Percentiles rank a stretch among this genome's conserved stretches.
Conservation (phyloP, 2,797 vertebrate species). For the Sphenopsis melanotis region DNA sequence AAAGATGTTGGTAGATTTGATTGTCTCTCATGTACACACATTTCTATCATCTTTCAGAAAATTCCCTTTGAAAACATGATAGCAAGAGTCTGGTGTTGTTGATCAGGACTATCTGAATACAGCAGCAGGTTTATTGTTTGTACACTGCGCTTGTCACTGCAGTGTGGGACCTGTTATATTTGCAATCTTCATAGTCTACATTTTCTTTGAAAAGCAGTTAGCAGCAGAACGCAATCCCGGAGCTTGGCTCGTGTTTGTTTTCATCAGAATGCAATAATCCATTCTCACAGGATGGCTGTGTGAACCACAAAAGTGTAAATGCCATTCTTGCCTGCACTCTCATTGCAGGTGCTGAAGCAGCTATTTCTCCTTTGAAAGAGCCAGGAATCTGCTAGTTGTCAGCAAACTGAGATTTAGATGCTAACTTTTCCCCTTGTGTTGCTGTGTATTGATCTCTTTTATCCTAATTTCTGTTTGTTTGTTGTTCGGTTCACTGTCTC, state of each 20-base stretch:
- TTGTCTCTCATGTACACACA: background rate
- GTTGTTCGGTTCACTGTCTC: constrained; percentile 34
- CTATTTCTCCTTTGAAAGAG: constrained; percentile 50
- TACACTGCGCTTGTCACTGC: background rate
- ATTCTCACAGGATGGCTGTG: background rate
- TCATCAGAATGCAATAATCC: constrained; percentile 37
- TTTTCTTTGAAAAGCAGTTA: constrained; percentile 11
- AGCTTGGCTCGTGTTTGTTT: background rate
- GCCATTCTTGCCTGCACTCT: background rate
- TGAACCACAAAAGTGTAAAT: constrained; percentile 10
- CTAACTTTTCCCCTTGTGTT: constrained; percentile 32
- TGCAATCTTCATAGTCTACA: background rate
- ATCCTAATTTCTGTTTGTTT: constrained; percentile 61
- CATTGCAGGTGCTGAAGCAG: constrained; percentile 58
- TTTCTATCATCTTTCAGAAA: background rate
- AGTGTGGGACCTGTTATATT: background rate
- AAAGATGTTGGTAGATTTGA: background rate
- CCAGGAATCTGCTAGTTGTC: constrained; percentile 45
- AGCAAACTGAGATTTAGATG: constrained; percentile 40
- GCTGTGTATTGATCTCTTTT: constrained; percentile 47
- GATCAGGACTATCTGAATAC: background rate
- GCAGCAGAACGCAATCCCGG: background rate
- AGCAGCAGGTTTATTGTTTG: background rate
- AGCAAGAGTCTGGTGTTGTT: background rate
- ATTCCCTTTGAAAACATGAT: background rate